Percentiles rank a stretch among this genome's conserved stretches.
These are phyloP conservation scores for Drosophila ohnishii DNA, from an alignment of 1,140 invertebrate genomes.

Conservation along the genomic window DNA sequence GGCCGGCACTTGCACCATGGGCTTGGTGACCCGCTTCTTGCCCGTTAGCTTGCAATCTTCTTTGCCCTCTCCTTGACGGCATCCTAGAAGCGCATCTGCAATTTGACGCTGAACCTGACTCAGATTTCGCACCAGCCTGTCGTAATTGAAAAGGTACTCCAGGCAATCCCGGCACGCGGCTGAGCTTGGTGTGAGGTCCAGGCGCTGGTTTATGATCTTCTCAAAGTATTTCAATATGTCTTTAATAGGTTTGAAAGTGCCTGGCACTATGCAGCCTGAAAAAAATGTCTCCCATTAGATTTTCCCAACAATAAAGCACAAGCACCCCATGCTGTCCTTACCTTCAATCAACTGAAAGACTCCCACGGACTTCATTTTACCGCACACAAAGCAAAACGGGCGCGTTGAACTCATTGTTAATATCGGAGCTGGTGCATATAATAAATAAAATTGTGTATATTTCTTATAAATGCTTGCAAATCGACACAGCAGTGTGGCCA, in stretches of 20 bases:
- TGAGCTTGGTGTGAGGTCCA: slow-evolving; percentile 57
- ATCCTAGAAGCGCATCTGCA: slow-evolving; percentile 54
- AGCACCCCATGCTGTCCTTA: neutral
- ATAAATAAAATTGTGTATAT: slow-evolving; percentile 40
- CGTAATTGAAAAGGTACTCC: slow-evolving; percentile 68
- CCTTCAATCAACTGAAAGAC: slow-evolving; percentile 71
- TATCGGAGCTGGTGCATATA: slow-evolving; percentile 1
- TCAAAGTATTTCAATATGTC: slow-evolving; percentile 69
- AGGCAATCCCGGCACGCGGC: slow-evolving; percentile 60
- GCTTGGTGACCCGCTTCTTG: slow-evolving; percentile 34
- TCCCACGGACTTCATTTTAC: slow-evolving; percentile 62
- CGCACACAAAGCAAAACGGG: slow-evolving; percentile 67
- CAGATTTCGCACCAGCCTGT: slow-evolving; percentile 61
- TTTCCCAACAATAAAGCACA: neutral
- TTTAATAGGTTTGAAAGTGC: slow-evolving; percentile 70
- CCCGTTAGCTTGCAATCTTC: slow-evolving; percentile 1
- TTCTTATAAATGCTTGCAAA: slow-evolving; percentile 27
- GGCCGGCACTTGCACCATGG: slow-evolving; percentile 25
- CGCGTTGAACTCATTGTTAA: slow-evolving; percentile 53
- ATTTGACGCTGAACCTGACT: slow-evolving; percentile 69
- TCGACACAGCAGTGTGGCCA: neutral
- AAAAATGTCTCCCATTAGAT: slow-evolving; percentile 1
- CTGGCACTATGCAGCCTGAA: slow-evolving; percentile 67
- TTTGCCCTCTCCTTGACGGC: slow-evolving; percentile 42
- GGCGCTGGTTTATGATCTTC: slow-evolving; percentile 65